Base-by-base conservation (phyloP, 2,113 vertebrate genomes). In the Paramisgurnus dabryanus region DNA sequence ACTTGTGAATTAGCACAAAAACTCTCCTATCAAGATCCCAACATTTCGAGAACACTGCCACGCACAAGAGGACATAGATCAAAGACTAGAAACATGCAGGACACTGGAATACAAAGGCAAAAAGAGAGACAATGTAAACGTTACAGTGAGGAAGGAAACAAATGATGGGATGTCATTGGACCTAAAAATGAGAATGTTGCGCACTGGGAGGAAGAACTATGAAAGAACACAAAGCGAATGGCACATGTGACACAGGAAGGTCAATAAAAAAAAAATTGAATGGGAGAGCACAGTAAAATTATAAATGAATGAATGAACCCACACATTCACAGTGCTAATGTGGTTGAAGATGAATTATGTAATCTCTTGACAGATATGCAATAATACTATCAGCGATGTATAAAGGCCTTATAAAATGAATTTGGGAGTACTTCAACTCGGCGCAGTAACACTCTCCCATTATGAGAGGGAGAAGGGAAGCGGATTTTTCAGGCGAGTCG, bases 21-120 rank as follows among this genome's bases (percentile, higher is more conserved):
- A n/a, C 66, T 41, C 13, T 74, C n/a, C 4, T 49, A n/a, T 80
- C 49, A 3, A 53, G 43, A 41, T 53, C 18, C 47, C 66, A 85
- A 47, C 53, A 34, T 27, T 73, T 18, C 63, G 55, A 13, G 74
- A 60, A 39, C 67, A 81, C 80, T 76, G 50, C 73, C 57, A 45
- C 49, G n/a, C 67, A 69, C 60, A 86, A 76, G 82, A 87, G 86
- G 76, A n/a, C 67, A 75, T 34, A 79, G 73, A 69, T 71, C 69
- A 27, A 57, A 45, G 41, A 34, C 27, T 34, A 34, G 27, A 34
- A 34, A 47, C 55, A 47, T 61, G 12, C 18, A 61, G 57, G 60
- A 61, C 67, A 49, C 58, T 80, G 68, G 34, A 87, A 88, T 74
- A 61, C 82, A 83, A 70, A 61, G 27, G 7, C 34, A 67, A 17